Conservation (phyloP, 2,797 vertebrate genomes). For the Taeniopygia guttata region DNA sequence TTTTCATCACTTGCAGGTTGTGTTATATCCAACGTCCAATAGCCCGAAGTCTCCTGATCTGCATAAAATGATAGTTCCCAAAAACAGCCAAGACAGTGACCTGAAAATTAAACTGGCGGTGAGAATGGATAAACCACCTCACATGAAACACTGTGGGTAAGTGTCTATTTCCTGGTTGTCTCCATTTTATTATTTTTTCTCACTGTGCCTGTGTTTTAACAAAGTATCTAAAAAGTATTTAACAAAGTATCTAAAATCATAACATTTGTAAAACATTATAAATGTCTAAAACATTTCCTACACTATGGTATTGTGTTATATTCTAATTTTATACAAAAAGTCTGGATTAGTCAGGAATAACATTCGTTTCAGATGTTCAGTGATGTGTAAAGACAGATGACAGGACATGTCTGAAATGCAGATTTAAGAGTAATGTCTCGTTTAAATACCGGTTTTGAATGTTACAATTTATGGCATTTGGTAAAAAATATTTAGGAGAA, state of each 20-base stretch:
- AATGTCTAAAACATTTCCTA: not conserved
- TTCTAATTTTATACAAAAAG: not conserved
- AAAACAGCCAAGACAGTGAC: conserved; percentile 91
- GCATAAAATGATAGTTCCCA: conserved; percentile 91
- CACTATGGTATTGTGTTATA: not conserved
- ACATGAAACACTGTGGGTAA: conserved; percentile 97
- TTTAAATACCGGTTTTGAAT: not conserved
- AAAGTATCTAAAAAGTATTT: not conserved
- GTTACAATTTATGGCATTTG: not conserved
- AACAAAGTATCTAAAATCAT: not conserved
- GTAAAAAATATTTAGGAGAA: not conserved
- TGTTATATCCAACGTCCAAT: conserved; percentile 90
- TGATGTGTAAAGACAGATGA: not conserved
- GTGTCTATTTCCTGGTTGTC: not conserved
- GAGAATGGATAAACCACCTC: conserved; percentile 95
- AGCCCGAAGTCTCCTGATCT: conserved; percentile 89
- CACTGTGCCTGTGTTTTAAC: not conserved
- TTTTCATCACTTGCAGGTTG: conserved; percentile 78
- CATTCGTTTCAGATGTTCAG: not conserved
- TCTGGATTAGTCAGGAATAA: not conserved
- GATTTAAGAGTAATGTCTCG: not conserved
- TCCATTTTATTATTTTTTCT: not conserved
- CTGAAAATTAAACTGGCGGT: conserved; percentile 93
- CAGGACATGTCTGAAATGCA: not conserved
- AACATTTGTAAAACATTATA: not conserved